Percentiles rank a stretch among this genome's conserved stretches.
Evolutionary conservation across 2,797 vertebrate genomes (phyloP).

Genomic region (Anguilla marmorata): DNA sequence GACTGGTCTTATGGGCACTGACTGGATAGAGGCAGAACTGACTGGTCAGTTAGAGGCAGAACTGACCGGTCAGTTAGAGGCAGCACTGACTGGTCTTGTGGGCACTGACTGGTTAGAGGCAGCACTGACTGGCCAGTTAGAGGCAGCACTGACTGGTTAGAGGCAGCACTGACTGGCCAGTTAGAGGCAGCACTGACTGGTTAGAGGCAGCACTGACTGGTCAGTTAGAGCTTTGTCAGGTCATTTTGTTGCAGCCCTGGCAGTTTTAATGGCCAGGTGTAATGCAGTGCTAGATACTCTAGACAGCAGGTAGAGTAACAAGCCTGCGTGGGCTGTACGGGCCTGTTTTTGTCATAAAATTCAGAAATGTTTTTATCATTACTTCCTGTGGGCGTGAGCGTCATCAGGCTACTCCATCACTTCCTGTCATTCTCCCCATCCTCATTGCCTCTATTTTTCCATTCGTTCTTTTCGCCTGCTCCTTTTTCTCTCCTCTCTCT

Average conservation of each 20-base stretch:
- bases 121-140: too few relatives aligned
- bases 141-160: too few relatives aligned
- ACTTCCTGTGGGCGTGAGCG: neutral
- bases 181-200: too few relatives aligned
- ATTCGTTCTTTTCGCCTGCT: slow-evolving; percentile 10
- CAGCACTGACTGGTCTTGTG: too few relatives aligned
- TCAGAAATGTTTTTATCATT: neutral
- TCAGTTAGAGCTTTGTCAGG: neutral
- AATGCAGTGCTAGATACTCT: neutral
- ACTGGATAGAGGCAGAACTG: too few relatives aligned
- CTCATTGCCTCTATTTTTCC: neutral
- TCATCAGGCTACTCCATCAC: neutral
- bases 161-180: too few relatives aligned
- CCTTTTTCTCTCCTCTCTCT: slow-evolving; percentile 44
- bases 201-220: too few relatives aligned
- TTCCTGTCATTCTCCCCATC: neutral
- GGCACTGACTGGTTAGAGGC: too few relatives aligned
- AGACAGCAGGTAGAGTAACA: neutral
- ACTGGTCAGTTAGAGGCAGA: too few relatives aligned
- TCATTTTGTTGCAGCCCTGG: neutral
- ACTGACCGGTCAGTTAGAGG: too few relatives aligned
- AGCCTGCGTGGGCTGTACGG: neutral
- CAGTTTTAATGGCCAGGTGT: neutral
- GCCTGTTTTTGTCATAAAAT: neutral
- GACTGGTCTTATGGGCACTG: too few relatives aligned